phyloP scores from a whole-genome alignment of 2,888 invertebrate genomes.

The Tenthredo scrophulariae region DNA sequence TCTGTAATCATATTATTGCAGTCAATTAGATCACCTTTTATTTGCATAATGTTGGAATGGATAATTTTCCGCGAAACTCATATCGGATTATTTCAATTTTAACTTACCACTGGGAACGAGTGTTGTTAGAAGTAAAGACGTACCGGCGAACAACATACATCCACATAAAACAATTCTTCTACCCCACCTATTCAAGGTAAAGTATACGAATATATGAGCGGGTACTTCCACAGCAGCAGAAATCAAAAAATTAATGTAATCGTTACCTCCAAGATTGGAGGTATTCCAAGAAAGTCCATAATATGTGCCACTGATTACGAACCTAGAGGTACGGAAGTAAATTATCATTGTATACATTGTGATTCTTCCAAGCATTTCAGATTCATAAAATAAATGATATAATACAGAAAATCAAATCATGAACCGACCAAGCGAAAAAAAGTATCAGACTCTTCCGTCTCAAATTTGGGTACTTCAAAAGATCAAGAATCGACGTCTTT shows the following conservation, averaged over 20 bases:
- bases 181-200: conserved; percentile 86
- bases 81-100: neutral
- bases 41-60: neutral
- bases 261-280: conserved; percentile 85
- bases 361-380: neutral
- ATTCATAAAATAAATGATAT: neutral
- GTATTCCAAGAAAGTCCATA: conserved; percentile 90
- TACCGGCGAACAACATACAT: conserved; percentile 85
- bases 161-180: conserved; percentile 85
- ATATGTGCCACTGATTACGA: conserved; percentile 88
- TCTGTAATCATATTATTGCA: conserved; percentile 73
- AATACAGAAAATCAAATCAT: neutral
- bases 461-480: conserved; percentile 84
- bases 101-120: conserved; percentile 81
- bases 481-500: conserved; percentile 81
- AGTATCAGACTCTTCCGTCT: conserved; percentile 84
- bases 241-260: conserved; percentile 86
- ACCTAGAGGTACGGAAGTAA: conserved; percentile 75
- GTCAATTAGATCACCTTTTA: neutral
- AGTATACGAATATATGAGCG: conserved; percentile 83
- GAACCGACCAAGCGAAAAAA: conserved; percentile 86
- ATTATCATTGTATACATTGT: neutral
- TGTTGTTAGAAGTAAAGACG: conserved; percentile 81
- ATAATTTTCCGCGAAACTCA: neutral
- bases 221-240: conserved; percentile 88